These are phyloP conservation scores for Illadopsis cleaveri DNA, from an alignment of 2,113 vertebrate genomes.

Conservation along the genomic window DNA sequence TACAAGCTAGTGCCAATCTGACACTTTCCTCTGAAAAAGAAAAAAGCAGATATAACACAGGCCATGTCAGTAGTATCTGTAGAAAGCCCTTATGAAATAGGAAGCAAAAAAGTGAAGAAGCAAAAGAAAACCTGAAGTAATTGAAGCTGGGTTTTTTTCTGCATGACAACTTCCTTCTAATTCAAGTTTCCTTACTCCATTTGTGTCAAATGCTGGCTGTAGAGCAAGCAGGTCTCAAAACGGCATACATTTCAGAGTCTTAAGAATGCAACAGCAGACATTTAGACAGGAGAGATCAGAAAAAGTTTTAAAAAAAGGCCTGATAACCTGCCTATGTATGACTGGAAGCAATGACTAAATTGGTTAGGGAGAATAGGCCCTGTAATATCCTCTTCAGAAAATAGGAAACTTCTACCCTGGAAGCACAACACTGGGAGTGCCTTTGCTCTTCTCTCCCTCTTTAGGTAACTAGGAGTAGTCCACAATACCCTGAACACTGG, in stretches of 20 bases:
- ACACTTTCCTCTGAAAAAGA: background rate
- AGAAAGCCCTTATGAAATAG: background rate
- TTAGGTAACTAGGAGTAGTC: background rate
- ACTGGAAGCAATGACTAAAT: background rate
- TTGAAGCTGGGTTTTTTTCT: background rate
- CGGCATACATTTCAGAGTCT: background rate
- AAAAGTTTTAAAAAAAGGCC: background rate
- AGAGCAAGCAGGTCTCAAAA: background rate
- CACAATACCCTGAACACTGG: background rate
- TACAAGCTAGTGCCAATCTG: background rate
- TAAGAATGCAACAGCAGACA: background rate
- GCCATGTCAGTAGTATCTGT: background rate
- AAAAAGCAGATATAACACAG: background rate
- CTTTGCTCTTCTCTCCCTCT: background rate
- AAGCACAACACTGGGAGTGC: fast-evolving
- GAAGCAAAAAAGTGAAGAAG: background rate
- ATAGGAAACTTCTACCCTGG: background rate
- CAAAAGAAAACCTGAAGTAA: background rate
- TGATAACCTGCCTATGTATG: background rate
- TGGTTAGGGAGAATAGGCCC: background rate
- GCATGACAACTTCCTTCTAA: background rate
- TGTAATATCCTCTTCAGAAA: background rate
- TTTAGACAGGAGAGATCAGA: background rate
- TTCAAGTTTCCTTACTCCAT: background rate
- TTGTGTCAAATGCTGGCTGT: background rate